Percentiles rank a stretch among this genome's conserved stretches.
phyloP scores from a whole-genome alignment of 2,113 vertebrate genomes.

The Phrynosoma platyrhinos region DNA sequence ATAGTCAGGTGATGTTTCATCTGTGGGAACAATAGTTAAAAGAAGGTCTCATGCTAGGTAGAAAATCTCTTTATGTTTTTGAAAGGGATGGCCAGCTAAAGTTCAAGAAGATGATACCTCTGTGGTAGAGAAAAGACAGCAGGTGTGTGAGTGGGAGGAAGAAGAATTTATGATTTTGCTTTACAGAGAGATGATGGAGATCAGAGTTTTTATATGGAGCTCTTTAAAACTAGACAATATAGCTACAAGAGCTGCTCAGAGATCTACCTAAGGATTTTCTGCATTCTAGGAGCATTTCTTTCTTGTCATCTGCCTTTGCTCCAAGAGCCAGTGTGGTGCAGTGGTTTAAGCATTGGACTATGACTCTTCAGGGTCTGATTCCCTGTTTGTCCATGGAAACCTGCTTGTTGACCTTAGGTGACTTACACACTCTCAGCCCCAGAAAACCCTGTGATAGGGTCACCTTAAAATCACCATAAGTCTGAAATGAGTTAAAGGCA shows the following conservation, averaged over 20 bases:
- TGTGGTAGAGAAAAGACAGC: not conserved
- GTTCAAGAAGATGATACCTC: not conserved
- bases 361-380: no score
- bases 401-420: no score
- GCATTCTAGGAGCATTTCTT: not conserved
- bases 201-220: not conserved
- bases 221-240: not conserved
- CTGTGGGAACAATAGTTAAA: not conserved
- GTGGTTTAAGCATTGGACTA: no score
- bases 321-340: no score
- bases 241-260: not conserved
- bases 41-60: not conserved
- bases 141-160: not conserved
- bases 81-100: not conserved
- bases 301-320: not conserved
- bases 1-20: not conserved
- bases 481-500: no score
- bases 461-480: no score
- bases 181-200: not conserved
- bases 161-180: not conserved
- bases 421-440: no score
- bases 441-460: no score
- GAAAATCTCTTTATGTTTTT: not conserved
- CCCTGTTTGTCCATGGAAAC: no score
- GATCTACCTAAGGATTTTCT: not conserved